These are phyloP conservation scores for Schizopygopsis pylzovi DNA, from an alignment of 2,797 vertebrate species.

Conservation along the genomic window DNA sequence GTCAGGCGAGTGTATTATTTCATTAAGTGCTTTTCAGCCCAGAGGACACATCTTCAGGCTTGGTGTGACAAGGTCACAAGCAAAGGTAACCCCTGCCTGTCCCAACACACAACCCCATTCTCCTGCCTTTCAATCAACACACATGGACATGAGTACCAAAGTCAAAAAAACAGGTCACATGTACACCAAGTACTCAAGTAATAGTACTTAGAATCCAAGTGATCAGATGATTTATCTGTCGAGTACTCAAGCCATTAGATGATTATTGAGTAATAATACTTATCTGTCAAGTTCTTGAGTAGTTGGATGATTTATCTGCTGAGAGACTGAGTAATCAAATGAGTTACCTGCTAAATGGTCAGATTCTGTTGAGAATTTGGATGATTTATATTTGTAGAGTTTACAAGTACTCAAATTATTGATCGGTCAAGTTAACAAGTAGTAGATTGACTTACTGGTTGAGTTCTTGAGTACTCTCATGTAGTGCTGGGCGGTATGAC, in stretches of 20 bases:
- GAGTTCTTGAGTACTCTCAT: too few species aligned
- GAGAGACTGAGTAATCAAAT: neutral
- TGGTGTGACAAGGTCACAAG: conserved; percentile 91
- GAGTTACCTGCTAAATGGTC: neutral
- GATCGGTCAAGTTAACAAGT: too few species aligned
- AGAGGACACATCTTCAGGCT: conserved; percentile 86
- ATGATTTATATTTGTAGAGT: neutral
- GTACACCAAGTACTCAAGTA: neutral
- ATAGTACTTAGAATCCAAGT: too few species aligned
- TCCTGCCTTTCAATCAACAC: conserved; percentile 32
- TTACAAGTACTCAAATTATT: neutral
- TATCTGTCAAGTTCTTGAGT: neutral
- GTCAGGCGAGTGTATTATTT: conserved; percentile 88
- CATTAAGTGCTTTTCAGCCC: conserved; percentile 90
- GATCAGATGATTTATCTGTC: neutral
- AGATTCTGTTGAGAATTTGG: neutral
- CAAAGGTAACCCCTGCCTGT: conserved; percentile 84
- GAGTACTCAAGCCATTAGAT: neutral
- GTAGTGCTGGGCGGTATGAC: too few species aligned
- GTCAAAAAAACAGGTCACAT: conserved; percentile 1
- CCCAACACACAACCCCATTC: conserved; percentile 57
- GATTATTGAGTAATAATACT: neutral
- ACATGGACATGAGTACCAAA: neutral
- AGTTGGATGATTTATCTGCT: neutral
- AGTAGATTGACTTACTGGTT: too few species aligned